Base-by-base conservation (phyloP, 35 echinoderm and acorn worm species). In the Apostichopus californicus region DNA sequence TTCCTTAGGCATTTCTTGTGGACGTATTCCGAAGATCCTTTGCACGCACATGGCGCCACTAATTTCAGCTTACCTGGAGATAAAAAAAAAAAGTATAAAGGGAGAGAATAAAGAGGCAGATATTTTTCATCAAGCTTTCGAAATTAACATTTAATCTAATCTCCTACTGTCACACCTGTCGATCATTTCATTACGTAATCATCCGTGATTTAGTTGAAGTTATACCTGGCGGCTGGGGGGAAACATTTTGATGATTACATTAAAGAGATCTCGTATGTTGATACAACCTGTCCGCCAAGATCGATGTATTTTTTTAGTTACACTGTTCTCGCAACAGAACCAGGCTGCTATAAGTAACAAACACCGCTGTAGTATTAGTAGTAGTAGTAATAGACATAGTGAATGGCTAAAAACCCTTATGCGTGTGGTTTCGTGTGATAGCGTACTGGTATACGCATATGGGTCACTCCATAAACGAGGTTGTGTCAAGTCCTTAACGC, bases 1-100 rank as follows among this genome's bases (percentile, higher is more conserved):
- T 92, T 92, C 57, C 66, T 60, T 5, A 92, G 71, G 66, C 91
- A 92, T 56, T 85, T 83, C 59, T 84, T 85, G 65, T 92, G 91
- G 28, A 92, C 81, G 66, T 25, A 92, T 54, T 86, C 66, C 5
- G 91, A 84, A 9, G 91, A 92, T 13, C 91, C 91, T 71, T 34
- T 70, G 64, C 91, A 92, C 18, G 59, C 79, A 81, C 91, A 92
- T 9, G 91, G 91, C 9, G 91, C 66, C 46, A 92, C 68, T 56
- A 92, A 18, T 54, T 77, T 92, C 59, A 55, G 8, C 82, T 83
- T 83, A 64, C 79, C 91, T 92, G 24, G 15, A 25, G 5, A 91
- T 34, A 34, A 34, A 46, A 3, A 7, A 22, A 73, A 89, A 4
- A 78, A 78, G 5, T 21, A 77, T 20, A 6, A 21, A 78, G 12